phyloP scores from a whole-genome alignment of 2,113 vertebrate genomes.

The Cyrtonyx montezumae region DNA sequence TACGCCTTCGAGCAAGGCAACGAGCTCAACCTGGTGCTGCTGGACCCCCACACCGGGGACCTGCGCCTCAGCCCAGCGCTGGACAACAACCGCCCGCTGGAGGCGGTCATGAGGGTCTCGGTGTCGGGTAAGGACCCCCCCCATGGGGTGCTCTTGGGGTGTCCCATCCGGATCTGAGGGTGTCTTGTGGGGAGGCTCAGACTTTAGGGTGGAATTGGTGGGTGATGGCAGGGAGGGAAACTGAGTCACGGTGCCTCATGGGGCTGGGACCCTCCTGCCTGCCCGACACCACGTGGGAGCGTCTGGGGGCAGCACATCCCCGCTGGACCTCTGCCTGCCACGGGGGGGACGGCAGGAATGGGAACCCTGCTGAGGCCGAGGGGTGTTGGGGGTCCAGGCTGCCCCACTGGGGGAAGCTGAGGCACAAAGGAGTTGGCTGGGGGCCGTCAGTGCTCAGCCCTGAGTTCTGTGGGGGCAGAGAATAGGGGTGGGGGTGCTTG shows the following conservation, averaged over 20 bases:
- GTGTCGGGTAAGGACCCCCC: slow-evolving; percentile 87
- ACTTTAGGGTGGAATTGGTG: background rate
- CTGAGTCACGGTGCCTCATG: background rate
- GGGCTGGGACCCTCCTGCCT: background rate
- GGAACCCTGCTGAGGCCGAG: background rate
- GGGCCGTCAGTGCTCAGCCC: background rate
- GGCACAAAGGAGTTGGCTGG: background rate
- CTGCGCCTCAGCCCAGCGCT: slow-evolving; percentile 90
- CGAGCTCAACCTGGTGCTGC: slow-evolving; percentile 89
- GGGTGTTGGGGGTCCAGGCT: background rate
- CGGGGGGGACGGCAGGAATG: background rate
- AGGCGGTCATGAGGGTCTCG: slow-evolving; percentile 93
- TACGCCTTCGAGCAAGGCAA: slow-evolving; percentile 92
- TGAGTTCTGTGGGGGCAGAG: background rate
- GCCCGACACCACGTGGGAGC: background rate
- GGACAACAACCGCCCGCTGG: slow-evolving; percentile 95
- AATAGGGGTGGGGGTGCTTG: background rate
- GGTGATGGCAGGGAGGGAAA: background rate
- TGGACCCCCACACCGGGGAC: slow-evolving; percentile 91
- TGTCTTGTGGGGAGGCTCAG: background rate
- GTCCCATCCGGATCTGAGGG: background rate
- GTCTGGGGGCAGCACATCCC: background rate
- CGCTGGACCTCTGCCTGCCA: background rate
- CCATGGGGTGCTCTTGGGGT: background rate
- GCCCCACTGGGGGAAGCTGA: background rate